Conservation (phyloP, 1,140 invertebrate species). For the Berghia stephanieae region DNA sequence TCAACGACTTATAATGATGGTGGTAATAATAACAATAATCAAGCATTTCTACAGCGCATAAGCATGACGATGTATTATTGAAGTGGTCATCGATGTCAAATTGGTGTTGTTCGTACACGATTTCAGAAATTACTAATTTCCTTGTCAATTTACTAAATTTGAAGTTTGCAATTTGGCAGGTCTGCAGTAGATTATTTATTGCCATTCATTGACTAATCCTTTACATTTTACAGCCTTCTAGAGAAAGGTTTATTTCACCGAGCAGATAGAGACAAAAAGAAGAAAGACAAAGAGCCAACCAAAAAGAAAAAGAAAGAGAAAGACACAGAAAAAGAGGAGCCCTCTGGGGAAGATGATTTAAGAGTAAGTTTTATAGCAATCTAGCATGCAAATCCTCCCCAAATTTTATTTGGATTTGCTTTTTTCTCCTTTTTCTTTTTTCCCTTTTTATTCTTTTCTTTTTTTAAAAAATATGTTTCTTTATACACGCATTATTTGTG, state of each 20-base stretch:
- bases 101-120: too few species aligned
- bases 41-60: too few species aligned
- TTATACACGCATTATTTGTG: too few species aligned
- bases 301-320: slow-evolving; percentile 59
- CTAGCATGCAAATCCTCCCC: background rate
- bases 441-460: background rate
- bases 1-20: too few species aligned
- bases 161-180: too few species aligned
- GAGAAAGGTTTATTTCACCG: slow-evolving; percentile 94
- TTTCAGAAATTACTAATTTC: too few species aligned
- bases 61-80: too few species aligned
- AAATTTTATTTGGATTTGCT: background rate
- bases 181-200: too few species aligned
- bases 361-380: slow-evolving; percentile 28
- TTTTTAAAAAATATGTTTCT: too few species aligned
- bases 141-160: too few species aligned
- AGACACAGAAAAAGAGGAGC: slow-evolving; percentile 69
- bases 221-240: slow-evolving; percentile 74
- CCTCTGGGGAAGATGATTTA: slow-evolving; percentile 49
- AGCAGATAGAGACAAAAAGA: slow-evolving; percentile 72
- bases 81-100: too few species aligned
- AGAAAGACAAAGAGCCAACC: slow-evolving; percentile 52
- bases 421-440: background rate
- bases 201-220: background rate
- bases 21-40: too few species aligned